Conservation (phyloP, 2,113 vertebrate genomes). For the Coptodon rendalli region DNA sequence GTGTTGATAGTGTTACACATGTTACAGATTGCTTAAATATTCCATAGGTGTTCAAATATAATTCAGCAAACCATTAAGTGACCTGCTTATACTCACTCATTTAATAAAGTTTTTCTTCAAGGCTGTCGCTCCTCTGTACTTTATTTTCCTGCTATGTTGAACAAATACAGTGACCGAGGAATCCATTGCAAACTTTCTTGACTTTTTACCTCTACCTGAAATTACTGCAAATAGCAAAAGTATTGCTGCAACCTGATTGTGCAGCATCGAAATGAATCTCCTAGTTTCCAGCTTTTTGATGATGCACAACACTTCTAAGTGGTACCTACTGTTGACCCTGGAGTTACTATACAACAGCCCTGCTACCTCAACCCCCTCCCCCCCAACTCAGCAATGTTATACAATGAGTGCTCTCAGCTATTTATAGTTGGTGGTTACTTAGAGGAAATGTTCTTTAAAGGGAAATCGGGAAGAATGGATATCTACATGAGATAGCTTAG, state of each 20-base stretch:
- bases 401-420: constrained; percentile 32
- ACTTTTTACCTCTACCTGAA: not conserved
- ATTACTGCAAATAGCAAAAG: not conserved
- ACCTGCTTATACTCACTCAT: not conserved
- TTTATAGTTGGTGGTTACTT: constrained; percentile 27
- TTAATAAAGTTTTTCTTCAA: not conserved
- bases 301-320: constrained; percentile 37
- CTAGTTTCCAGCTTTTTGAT: constrained; percentile 13
- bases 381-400: not conserved
- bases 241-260: not conserved
- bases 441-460: constrained; percentile 30
- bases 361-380: constrained; percentile 2
- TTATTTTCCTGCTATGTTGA: not conserved
- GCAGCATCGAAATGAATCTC: not conserved
- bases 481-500: constrained; percentile 1
- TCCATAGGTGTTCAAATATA: not conserved
- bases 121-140: not conserved
- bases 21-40: not conserved
- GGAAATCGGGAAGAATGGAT: constrained; percentile 34
- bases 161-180: not conserved
- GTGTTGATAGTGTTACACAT: not conserved
- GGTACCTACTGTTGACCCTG: constrained; percentile 39
- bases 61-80: not conserved
- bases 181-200: not conserved
- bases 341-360: constrained; percentile 4